Conservation (phyloP, 2,797 vertebrate genomes). For the Tachyglossus aculeatus region DNA sequence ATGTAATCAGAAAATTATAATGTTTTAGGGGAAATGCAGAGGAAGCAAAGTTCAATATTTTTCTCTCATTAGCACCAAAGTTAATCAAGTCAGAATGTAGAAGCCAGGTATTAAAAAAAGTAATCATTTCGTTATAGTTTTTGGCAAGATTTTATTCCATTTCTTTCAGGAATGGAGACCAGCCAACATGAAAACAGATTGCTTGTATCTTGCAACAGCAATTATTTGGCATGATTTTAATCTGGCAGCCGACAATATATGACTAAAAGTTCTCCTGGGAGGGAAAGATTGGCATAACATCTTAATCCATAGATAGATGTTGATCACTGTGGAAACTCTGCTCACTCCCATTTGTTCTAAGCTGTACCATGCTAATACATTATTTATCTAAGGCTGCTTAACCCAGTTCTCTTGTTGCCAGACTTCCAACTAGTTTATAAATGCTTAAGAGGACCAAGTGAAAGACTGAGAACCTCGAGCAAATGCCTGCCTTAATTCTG, state of each 20-base stretch:
- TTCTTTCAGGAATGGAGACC: conserved; percentile 16
- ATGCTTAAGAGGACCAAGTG: background rate
- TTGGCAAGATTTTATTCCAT: conserved; percentile 43
- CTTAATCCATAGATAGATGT: background rate
- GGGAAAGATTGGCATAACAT: background rate
- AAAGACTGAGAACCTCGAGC: conserved; percentile 58
- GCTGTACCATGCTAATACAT: background rate
- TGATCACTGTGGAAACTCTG: conserved; percentile 14
- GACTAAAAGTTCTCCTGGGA: conserved; percentile 4
- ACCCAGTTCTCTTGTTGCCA: background rate
- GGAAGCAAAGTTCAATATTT: too few species aligned
- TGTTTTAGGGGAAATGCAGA: too few species aligned
- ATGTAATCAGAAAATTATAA: too few species aligned
- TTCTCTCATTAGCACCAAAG: too few species aligned
- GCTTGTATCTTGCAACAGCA: conserved; percentile 28
- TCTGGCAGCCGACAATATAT: conserved; percentile 28
- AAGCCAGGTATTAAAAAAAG: background rate
- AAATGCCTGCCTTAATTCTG: conserved; percentile 51
- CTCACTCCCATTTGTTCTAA: background rate
- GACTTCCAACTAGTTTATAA: conserved; percentile 9
- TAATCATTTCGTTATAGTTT: conserved; percentile 9
- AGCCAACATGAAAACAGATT: conserved; percentile 17
- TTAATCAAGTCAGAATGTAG: background rate
- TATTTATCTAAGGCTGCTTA: conserved; percentile 25
- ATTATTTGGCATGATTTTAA: conserved; percentile 38